These are phyloP conservation scores for Enteromius fasciolatus DNA, from an alignment of 2,797 vertebrate genomes.

Conservation along the genomic window DNA sequence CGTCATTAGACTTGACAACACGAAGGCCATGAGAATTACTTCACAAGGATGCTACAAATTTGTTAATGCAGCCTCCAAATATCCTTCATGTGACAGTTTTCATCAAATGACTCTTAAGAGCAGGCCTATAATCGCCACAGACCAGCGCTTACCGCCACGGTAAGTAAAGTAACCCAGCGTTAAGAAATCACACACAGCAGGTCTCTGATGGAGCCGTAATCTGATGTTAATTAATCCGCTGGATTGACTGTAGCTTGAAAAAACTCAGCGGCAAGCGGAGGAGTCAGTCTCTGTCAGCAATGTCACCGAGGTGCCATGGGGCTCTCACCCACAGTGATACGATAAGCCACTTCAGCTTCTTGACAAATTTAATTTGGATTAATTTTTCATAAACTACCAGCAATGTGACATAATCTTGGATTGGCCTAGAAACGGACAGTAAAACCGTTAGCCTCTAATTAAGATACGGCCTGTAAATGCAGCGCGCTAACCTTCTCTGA, in stretches of 20 bases:
- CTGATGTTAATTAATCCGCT: conserved; percentile 60
- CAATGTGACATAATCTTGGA: conserved; percentile 57
- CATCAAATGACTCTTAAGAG: conserved; percentile 13
- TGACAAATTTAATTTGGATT: conserved; percentile 62
- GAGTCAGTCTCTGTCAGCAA: conserved; percentile 56
- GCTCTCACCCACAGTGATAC: conserved; percentile 48
- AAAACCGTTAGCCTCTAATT: conserved; percentile 53
- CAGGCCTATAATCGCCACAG: conserved; percentile 11
- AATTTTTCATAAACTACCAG: conserved; percentile 56
- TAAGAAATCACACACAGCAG: conserved; percentile 38
- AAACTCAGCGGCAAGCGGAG: conserved; percentile 14
- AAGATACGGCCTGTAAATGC: conserved; percentile 48
- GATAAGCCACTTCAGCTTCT: conserved; percentile 58
- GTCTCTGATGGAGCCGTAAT: conserved; percentile 55
- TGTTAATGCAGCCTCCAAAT: conserved; percentile 25
- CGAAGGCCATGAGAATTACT: background rate
- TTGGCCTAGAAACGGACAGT: conserved; percentile 60
- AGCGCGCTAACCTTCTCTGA: conserved; percentile 30
- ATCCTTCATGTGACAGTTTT: conserved; percentile 25
- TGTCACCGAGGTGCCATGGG: conserved; percentile 34
- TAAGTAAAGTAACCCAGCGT: conserved; percentile 14
- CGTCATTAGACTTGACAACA: background rate
- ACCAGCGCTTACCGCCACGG: background rate
- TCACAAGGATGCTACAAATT: background rate
- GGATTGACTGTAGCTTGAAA: conserved; percentile 46